Evolutionary conservation across 2,888 invertebrate genomes (phyloP).

Genomic region (Mimumesa dahlbomi): DNA sequence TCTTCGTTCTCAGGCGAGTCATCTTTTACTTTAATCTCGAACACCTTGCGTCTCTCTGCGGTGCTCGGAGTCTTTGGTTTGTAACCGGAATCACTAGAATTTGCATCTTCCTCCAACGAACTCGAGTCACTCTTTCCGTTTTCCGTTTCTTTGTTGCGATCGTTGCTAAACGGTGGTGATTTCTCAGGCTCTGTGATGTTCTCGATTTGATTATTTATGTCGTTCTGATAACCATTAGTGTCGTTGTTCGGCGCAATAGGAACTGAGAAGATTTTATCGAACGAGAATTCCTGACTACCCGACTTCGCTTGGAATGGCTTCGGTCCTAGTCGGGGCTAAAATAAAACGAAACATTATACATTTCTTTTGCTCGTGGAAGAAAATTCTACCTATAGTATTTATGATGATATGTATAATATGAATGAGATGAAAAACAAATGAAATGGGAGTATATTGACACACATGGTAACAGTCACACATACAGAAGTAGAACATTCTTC

Average conservation of each 20-base stretch:
- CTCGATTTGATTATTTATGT: constrained; percentile 70
- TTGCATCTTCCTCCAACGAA: constrained; percentile 84
- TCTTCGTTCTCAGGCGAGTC: constrained; percentile 82
- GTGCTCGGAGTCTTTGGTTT: constrained; percentile 89
- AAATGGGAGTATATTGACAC: constrained; percentile 21
- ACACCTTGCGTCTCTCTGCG: constrained; percentile 89
- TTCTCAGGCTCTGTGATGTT: constrained; percentile 68
- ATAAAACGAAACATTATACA: constrained; percentile 50
- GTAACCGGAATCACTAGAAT: constrained; percentile 85
- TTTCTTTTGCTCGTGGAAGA: background rate
- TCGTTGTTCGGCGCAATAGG: constrained; percentile 85
- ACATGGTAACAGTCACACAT: constrained; percentile 41
- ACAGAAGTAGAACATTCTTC: constrained; percentile 52
- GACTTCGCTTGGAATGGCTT: constrained; percentile 92
- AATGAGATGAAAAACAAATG: constrained; percentile 28
- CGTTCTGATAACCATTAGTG: constrained; percentile 75
- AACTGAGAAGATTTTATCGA: constrained; percentile 91
- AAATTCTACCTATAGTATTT: background rate
- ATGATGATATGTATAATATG: constrained; percentile 16
- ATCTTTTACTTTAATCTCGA: constrained; percentile 82
- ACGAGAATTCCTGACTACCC: constrained; percentile 87
- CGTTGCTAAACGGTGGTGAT: constrained; percentile 68
- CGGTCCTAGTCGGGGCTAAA: constrained; percentile 91
- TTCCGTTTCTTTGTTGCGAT: constrained; percentile 78
- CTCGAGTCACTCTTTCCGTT: constrained; percentile 84